phyloP scores from a whole-genome alignment of 2,113 vertebrate genomes.

The Ceuthmochares aereus region DNA sequence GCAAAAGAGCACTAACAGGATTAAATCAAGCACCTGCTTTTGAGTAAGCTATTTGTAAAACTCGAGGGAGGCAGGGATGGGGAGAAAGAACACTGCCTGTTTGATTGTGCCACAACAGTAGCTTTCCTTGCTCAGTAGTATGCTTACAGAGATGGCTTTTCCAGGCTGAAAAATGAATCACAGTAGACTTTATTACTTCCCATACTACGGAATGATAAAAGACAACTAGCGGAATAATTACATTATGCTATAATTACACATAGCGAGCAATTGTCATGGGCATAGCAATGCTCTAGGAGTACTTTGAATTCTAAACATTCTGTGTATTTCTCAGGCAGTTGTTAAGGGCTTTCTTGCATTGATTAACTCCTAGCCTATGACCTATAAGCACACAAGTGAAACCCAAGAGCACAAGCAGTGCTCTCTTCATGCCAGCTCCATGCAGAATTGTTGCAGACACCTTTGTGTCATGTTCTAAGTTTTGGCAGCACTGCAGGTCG shows the following conservation, averaged over 20 bases:
- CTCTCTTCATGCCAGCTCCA: not conserved
- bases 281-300: not conserved
- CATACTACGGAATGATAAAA: not conserved
- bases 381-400: not conserved
- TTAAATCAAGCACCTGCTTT: slow-evolving; percentile 5
- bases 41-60: not conserved
- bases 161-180: not conserved
- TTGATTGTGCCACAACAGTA: not conserved
- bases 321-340: not conserved
- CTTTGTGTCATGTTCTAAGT: not conserved
- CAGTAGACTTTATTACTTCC: not conserved
- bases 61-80: not conserved
- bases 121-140: not conserved
- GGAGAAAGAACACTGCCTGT: not conserved
- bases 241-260: not conserved
- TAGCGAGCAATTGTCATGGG: not conserved
- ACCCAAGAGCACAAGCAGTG: not conserved
- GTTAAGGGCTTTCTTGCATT: not conserved
- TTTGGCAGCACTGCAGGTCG: fast-evolving
- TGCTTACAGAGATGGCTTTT: not conserved
- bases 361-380: not conserved
- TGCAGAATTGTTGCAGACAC: not conserved
- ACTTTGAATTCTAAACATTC: not conserved
- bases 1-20: not conserved
- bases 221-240: not conserved